Base-by-base conservation (phyloP, 37 sponge, comb jelly and placozoan species). In the Cliona cf. orientalis region DNA sequence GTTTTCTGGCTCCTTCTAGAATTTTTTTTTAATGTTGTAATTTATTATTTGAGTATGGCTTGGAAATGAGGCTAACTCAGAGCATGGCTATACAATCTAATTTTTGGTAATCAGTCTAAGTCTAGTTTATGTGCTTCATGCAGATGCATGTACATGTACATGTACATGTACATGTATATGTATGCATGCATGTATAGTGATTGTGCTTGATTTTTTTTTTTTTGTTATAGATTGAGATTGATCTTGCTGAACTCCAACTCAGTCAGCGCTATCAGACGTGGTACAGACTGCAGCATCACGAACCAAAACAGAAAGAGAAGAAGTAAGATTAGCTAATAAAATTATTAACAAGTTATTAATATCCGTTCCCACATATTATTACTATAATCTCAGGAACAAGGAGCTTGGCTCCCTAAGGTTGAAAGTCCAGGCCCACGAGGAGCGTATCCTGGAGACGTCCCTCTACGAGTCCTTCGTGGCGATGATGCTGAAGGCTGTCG, bases 321-420 rank as follows among this genome's bases (percentile, higher is more conserved):
- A 74, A 74, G 90, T 90, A 59, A 75, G 77, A 34, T 1, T 28
- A 28, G 60, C 60, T 59, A 9, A 14, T 59, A 31, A 26, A 6
- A 31, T 61, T 61, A 61, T 61, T n/a, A n/a, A 49, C 14, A 49
- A 49, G 14, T 49, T 49, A 49, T 49, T 19, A 49, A 49, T 49
- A 49, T 49, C 53, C 53, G 14, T 49, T 49, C 14, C 53, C 53
- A 49, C 14, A 49, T 9, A 19, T 49, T 17, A 49, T 6, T n/a
- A 4, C 39, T 6, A 28, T 68, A 12, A 9, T 11, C 46, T 32
- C 66, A 78, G 91, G 75, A 86, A n/a, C n/a, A n/a, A 93, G 49
- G 90, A 93, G 29, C 77, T 93, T 22, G 96, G 96, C 12, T 92
- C 91, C 7, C 79, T 96, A 53, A 58, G 96, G 32, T 41, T 96